Conservation (phyloP, 2,797 vertebrate genomes). For the Liparis tanakae region DNA sequence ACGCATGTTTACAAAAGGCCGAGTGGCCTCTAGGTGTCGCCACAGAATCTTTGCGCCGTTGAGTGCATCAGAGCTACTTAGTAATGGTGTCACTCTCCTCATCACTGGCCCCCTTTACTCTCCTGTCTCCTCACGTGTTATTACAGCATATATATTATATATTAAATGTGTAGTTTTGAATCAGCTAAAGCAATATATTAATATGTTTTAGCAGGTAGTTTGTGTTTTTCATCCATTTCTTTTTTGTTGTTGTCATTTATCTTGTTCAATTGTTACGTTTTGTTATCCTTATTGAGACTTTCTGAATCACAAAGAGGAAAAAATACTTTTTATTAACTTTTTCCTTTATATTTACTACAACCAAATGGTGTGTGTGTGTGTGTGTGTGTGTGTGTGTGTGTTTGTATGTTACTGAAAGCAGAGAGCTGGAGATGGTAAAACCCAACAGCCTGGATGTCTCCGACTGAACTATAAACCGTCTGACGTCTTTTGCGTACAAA, state of each 20-base stretch:
- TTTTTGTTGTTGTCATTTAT: not conserved
- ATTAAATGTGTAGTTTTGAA: slow-evolving; percentile 29
- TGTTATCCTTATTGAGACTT: not conserved
- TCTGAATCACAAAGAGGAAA: not conserved
- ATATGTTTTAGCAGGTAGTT: slow-evolving; percentile 1
- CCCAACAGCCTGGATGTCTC: slow-evolving; percentile 47
- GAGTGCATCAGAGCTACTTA: not conserved
- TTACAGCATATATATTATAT: too few relatives aligned
- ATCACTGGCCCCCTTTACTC: slow-evolving; percentile 19
- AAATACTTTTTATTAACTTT: not conserved
- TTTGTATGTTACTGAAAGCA: slow-evolving; percentile 24
- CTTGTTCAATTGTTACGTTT: slow-evolving; percentile 11
- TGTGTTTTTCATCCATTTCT: slow-evolving; percentile 20
- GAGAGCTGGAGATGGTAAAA: slow-evolving; percentile 50
- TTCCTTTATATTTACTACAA: not conserved
- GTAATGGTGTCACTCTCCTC: slow-evolving; percentile 37
- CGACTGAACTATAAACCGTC: slow-evolving; percentile 48
- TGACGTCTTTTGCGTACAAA: slow-evolving; percentile 27
- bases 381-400: not conserved
- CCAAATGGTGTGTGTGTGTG: not conserved
- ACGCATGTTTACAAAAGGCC: not conserved
- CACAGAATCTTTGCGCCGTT: slow-evolving; percentile 19
- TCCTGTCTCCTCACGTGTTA: slow-evolving; percentile 28
- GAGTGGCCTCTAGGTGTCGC: slow-evolving; percentile 51
- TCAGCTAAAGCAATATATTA: slow-evolving; percentile 14